A percentile compares a stretch with the other conserved stretches of the same genome.
phyloP scores from a whole-genome alignment of 2,888 invertebrate genomes.

The Micoletzkya japonica region DNA sequence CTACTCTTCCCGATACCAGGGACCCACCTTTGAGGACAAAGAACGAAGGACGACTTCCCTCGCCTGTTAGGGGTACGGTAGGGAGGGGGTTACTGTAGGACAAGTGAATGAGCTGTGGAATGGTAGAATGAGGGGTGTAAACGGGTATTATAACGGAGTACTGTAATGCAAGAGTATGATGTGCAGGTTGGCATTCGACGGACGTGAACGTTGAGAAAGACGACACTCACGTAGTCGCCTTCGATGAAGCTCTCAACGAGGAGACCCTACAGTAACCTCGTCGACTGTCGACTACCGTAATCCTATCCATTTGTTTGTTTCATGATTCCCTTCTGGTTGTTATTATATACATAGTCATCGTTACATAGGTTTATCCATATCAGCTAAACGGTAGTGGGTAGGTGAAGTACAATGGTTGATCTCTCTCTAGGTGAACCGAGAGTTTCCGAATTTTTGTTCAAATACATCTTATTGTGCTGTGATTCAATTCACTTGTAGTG shows the following conservation, averaged over 20 bases:
- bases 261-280: conserved; percentile 24
- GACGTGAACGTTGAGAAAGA: conserved; percentile 1
- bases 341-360: background rate
- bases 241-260: conserved; percentile 10
- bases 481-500: too few species aligned
- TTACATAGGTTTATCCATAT: background rate
- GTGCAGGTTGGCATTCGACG: conserved; percentile 22
- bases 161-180: background rate
- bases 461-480: too few species aligned
- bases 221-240: background rate
- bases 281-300: background rate
- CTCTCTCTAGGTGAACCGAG: too few species aligned
- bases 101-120: background rate
- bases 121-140: background rate
- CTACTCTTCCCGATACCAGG: background rate
- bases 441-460: too few species aligned
- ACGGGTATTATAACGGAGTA: background rate
- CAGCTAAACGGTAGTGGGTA: background rate
- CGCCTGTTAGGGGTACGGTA: conserved; percentile 14
- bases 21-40: background rate
- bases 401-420: too few species aligned
- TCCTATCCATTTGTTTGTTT: background rate
- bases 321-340: background rate
- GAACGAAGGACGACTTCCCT: conserved; percentile 11
- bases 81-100: background rate